Percentiles rank a stretch among this genome's conserved stretches.
Evolutionary conservation across 2,113 vertebrate genomes (phyloP).

Genomic region (Erythrolamprus reginae): DNA sequence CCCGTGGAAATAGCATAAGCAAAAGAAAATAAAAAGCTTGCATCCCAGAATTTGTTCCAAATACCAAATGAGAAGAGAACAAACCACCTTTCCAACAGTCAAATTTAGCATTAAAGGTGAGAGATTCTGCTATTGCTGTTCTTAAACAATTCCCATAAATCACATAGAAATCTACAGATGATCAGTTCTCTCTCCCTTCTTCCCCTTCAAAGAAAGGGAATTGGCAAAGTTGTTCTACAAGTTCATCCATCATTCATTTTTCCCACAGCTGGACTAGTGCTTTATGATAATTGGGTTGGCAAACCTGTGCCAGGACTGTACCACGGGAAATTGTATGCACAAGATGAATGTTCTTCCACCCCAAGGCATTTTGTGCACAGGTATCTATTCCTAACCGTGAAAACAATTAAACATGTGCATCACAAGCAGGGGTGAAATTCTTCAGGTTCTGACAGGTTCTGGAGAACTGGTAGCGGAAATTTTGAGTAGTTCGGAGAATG

Average conservation of each 20-base stretch:
- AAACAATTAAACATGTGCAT: background rate
- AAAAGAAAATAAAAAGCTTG: background rate
- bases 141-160: background rate
- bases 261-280: background rate
- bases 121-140: background rate
- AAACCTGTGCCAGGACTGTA: background rate
- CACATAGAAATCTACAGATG: background rate
- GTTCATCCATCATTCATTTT: background rate
- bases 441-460: no score
- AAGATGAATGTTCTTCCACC: background rate
- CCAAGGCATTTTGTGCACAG: background rate
- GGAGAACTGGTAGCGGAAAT: no score
- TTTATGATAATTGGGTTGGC: background rate
- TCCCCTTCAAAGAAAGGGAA: background rate
- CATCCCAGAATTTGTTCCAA: background rate
- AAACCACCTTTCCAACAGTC: background rate
- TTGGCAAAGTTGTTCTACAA: background rate
- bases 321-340: background rate
- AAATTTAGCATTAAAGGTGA: background rate
- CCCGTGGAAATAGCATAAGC: background rate
- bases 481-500: no score
- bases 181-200: background rate
- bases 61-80: background rate
- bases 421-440: background rate
- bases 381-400: background rate